Evolutionary conservation across 2,113 vertebrate genomes (phyloP).

Genomic region (Toxotes jaculatrix): DNA sequence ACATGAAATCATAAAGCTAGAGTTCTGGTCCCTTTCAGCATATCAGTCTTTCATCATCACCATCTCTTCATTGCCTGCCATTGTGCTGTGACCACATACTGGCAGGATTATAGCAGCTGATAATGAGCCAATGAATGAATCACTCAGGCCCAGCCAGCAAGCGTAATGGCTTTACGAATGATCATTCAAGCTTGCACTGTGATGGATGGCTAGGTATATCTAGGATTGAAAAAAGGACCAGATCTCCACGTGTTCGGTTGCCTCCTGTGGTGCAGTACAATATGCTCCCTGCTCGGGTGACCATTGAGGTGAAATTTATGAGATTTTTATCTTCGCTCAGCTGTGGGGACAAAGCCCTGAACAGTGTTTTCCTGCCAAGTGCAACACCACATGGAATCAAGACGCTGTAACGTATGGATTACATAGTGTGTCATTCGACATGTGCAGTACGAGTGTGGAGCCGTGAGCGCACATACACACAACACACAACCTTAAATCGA

Average conservation of each 20-base stretch:
- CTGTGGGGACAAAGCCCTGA: conserved; percentile 39
- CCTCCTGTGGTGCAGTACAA: conserved; percentile 33
- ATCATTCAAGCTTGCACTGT: conserved; percentile 21
- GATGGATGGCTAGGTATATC: conserved; percentile 52
- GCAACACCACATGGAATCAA: conserved; percentile 13
- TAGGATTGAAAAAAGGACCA: neutral
- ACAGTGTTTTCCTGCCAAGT: conserved; percentile 33
- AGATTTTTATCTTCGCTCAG: conserved; percentile 33
- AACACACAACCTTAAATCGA: conserved; percentile 49
- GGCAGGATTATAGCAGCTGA: conserved; percentile 54
- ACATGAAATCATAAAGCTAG: neutral
- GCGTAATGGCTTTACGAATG: conserved; percentile 32
- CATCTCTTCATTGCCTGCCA: conserved; percentile 16
- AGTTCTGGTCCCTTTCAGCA: neutral
- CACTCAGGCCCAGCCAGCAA: conserved; percentile 39
- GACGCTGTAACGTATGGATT: conserved; percentile 17
- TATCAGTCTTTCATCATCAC: conserved; percentile 40
- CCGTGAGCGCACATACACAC: neutral
- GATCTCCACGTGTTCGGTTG: conserved; percentile 34
- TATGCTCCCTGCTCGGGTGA: conserved; percentile 6
- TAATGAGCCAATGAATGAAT: conserved; percentile 61
- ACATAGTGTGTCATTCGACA: conserved; percentile 12
- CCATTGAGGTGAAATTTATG: conserved; percentile 42
- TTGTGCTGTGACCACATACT: conserved; percentile 26
- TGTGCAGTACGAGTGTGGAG: neutral